Evolutionary conservation across 2,113 vertebrate genomes (phyloP).

Genomic region (Pachycephala philippinensis): DNA sequence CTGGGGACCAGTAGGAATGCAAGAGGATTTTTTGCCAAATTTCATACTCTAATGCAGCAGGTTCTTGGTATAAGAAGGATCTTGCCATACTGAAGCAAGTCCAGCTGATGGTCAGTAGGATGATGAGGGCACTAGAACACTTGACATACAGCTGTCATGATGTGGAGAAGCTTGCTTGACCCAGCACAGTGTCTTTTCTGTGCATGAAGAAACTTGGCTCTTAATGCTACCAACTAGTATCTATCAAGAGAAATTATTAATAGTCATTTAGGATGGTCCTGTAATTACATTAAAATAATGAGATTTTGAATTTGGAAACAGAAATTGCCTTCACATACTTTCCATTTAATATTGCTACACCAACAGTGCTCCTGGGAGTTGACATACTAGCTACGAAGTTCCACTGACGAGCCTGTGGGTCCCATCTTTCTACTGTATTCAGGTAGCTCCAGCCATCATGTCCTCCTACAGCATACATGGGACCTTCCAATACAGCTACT

Average conservation of each 20-base stretch:
- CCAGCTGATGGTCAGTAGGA: not conserved
- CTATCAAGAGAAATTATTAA: not conserved
- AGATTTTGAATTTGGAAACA: not conserved
- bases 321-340: slow-evolving; percentile 82
- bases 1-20: not conserved
- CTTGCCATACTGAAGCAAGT: not conserved
- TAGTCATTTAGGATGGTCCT: not conserved
- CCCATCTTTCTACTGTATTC: slow-evolving; percentile 98
- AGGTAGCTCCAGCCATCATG: slow-evolving; percentile 99
- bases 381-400: slow-evolving; percentile 98
- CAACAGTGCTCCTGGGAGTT: slow-evolving; percentile 94
- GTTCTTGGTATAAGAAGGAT: not conserved
- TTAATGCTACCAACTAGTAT: not conserved
- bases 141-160: not conserved
- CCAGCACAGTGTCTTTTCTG: not conserved
- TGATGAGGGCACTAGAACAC: not conserved
- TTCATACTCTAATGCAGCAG: not conserved
- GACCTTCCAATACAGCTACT: slow-evolving; percentile 93
- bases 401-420: slow-evolving; percentile 98
- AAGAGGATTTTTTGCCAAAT: not conserved
- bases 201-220: not conserved
- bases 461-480: slow-evolving; percentile 97
- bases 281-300: not conserved
- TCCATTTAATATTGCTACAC: slow-evolving; percentile 91
- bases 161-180: not conserved